Evolutionary conservation across 2,113 vertebrate species (phyloP), one percentile per base, ranked within the genome.

Genomic region (Strix aluco): DNA sequence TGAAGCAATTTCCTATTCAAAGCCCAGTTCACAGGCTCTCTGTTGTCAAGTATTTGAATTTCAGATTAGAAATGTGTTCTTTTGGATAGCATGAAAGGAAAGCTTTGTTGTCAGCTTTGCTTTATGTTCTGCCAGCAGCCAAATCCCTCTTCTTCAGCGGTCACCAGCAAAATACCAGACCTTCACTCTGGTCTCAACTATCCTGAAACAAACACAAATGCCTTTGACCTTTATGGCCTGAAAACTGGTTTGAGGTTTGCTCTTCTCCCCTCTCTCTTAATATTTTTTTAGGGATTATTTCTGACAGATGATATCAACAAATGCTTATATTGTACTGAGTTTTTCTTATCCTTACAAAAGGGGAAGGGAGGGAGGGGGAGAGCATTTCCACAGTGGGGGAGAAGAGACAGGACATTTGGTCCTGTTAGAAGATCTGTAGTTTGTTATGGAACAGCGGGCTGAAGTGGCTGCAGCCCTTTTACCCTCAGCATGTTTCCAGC

Each of bases 21-120:
- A 98, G 98, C 98, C 97, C 94, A 88, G 91, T 97, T 98, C 98
- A 98, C 97, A 98, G 97, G 94, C 98, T 98, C 98, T 98, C 98
- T 98, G 98, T 98, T 98, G 98, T 98, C 97, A 98, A 98, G 98
- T 98, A 98, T 98, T 98, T 98, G 98, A 98, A 98, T 98, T 98
- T 98, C 98, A 98, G 98, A 98, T 98, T 98, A 98, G 98, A 98
- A 98, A 98, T 98, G 98, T 98, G 98, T 98, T 98, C 98, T 98
- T 98, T 98, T 98, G 98, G 98, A 98, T 97, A 98, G 97, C 98
- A 97, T 98, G 97, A 98, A 98, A 98, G 97, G 97, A 97, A 98
- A 96, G 97, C 98, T 98, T 98, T 98, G 98, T 98, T 98, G 98
- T 98, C 98, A 98, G 97, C 96, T 97, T 97, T 97, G 98, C 98